Percentiles rank a stretch among this genome's conserved stretches.
Conservation (phyloP, 2,113 vertebrate species). For the Donacobius atricapilla region DNA sequence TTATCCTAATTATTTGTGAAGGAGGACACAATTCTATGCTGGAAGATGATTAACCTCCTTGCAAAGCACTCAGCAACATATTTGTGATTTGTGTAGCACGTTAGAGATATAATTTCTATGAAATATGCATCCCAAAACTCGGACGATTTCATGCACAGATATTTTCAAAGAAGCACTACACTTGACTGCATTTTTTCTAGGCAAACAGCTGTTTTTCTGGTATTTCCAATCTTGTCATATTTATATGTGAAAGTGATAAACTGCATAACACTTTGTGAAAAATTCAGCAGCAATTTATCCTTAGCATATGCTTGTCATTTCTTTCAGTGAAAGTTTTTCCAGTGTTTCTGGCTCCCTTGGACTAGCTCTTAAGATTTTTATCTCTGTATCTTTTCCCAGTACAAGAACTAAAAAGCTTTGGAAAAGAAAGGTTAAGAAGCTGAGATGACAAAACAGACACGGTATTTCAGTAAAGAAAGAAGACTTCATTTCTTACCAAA, state of each 20-base stretch:
- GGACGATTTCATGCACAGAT: neutral
- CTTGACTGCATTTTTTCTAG: neutral
- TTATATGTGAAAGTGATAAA: slow-evolving; percentile 31
- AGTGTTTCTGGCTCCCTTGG: neutral
- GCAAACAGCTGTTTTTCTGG: slow-evolving; percentile 28
- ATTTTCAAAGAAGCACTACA: neutral
- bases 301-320: slow-evolving; percentile 36
- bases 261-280: neutral
- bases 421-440: neutral
- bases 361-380: neutral
- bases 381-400: neutral
- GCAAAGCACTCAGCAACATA: neutral
- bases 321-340: neutral
- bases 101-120: neutral
- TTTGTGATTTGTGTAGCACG: neutral
- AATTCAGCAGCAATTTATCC: slow-evolving; percentile 36
- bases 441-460: neutral
- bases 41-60: neutral
- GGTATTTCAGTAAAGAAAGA: neutral
- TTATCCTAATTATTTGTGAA: neutral
- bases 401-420: neutral
- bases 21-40: neutral
- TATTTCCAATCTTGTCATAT: slow-evolving; percentile 37
- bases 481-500: slow-evolving; percentile 80
- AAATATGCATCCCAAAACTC: neutral